Percentiles rank a stretch among this genome's conserved stretches.
phyloP scores from a whole-genome alignment of 2,113 vertebrate genomes.

The Todiramphus chloris region DNA sequence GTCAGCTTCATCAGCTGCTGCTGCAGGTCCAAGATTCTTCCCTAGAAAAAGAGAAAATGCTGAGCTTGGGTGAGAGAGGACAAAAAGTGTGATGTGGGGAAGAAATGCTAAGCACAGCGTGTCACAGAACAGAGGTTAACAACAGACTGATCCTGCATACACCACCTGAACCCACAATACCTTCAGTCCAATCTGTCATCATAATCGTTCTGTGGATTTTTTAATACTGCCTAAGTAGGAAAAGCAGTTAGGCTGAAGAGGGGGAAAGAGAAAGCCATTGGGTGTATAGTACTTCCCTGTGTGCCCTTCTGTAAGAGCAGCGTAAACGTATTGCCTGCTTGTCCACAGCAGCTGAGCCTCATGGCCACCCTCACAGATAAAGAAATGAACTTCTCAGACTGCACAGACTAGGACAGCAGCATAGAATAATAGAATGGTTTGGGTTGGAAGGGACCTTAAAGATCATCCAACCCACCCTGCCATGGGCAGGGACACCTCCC shows the following conservation, averaged over 20 bases:
- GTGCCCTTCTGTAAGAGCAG: not conserved
- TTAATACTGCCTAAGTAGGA: not conserved
- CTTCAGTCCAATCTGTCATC: not conserved
- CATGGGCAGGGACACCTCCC: no score
- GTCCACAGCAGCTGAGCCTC: not conserved
- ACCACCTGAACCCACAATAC: not conserved
- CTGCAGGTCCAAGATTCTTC: conserved; percentile 71
- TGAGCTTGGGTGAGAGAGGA: not conserved
- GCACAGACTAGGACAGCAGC: not conserved
- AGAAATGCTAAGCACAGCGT: not conserved
- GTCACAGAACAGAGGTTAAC: not conserved
- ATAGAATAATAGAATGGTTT: no score
- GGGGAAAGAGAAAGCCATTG: not conserved
- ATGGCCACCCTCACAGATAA: fast-evolving
- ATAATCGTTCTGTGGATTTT: not conserved
- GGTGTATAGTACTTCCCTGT: not conserved
- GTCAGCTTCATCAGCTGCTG: conserved; percentile 76
- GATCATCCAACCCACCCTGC: no score
- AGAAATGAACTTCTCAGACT: not conserved
- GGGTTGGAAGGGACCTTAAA: no score
- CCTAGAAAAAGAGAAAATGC: conserved; percentile 60
- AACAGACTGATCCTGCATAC: not conserved
- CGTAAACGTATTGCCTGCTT: not conserved
- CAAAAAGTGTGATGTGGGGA: not conserved
- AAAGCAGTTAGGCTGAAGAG: not conserved